Conservation (phyloP, 2,113 vertebrate species). For the Euleptes europaea region DNA sequence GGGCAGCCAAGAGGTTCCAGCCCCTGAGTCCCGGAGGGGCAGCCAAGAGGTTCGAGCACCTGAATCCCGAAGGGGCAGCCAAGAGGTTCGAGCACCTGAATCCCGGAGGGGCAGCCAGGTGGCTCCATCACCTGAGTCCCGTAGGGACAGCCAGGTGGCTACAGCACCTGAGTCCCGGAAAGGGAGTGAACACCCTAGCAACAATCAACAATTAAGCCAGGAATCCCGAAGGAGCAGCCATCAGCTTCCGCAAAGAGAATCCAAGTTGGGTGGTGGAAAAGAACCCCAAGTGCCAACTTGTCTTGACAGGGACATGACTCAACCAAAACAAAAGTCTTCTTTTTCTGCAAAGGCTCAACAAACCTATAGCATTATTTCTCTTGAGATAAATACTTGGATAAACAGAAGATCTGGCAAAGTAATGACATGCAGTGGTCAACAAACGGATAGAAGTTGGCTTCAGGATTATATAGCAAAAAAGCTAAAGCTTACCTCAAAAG, state of each 20-base stretch:
- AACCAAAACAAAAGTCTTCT: neutral
- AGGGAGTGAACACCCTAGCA: neutral
- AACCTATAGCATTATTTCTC: slow-evolving; percentile 26
- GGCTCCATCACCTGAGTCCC: too few relatives aligned
- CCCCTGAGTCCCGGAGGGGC: too few relatives aligned
- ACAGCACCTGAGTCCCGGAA: neutral
- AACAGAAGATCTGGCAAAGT: slow-evolving; percentile 21
- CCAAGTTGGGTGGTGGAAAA: neutral
- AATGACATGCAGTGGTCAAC: slow-evolving; percentile 16
- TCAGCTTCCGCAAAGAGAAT: neutral
- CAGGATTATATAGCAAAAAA: slow-evolving; percentile 15
- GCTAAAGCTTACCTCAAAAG: neutral
- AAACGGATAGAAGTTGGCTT: slow-evolving; percentile 22
- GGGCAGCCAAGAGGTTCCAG: too few relatives aligned
- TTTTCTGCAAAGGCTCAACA: slow-evolving; percentile 9
- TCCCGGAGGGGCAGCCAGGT: too few relatives aligned
- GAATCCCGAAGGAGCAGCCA: neutral
- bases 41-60: too few relatives aligned
- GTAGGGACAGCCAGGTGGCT: neutral
- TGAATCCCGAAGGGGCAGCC: too few relatives aligned
- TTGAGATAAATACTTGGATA: slow-evolving; percentile 24
- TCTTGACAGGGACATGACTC: neutral
- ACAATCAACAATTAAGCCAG: neutral
- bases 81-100: too few relatives aligned
- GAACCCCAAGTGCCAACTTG: neutral